Percentiles rank a stretch among this genome's conserved stretches.
Conservation (phyloP, 2,113 vertebrate genomes). For the Jacana jacana region DNA sequence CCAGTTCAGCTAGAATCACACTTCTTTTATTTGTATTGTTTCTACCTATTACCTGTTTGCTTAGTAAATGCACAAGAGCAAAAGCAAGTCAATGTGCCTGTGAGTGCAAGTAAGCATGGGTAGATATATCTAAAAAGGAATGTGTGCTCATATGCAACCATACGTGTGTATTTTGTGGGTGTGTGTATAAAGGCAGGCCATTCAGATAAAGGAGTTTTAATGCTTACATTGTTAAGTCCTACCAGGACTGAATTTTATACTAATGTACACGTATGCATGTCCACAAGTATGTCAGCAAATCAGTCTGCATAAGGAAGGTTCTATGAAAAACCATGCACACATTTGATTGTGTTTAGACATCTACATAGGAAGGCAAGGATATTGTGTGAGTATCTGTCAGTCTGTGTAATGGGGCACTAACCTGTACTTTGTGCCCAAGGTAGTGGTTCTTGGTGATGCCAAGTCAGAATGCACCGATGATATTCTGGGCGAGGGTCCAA, state of each 20-base stretch:
- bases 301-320: background rate
- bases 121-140: background rate
- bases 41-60: background rate
- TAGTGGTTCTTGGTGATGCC: slow-evolving; percentile 99
- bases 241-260: background rate
- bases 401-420: slow-evolving; percentile 58
- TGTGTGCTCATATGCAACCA: background rate
- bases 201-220: background rate
- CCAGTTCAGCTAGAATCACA: background rate
- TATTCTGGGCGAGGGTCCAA: slow-evolving; percentile 98
- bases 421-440: slow-evolving; percentile 99
- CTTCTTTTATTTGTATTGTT: background rate
- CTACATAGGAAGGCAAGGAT: background rate
- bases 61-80: background rate
- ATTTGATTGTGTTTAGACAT: background rate
- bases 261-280: background rate
- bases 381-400: background rate
- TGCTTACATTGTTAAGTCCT: background rate
- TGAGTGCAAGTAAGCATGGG: background rate
- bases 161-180: background rate
- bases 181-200: background rate
- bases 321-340: background rate
- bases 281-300: background rate
- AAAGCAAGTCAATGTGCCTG: background rate
- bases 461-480: slow-evolving; percentile 99